phyloP scores from a whole-genome alignment of 2,888 invertebrate species.

The Meandrusa payeni region DNA sequence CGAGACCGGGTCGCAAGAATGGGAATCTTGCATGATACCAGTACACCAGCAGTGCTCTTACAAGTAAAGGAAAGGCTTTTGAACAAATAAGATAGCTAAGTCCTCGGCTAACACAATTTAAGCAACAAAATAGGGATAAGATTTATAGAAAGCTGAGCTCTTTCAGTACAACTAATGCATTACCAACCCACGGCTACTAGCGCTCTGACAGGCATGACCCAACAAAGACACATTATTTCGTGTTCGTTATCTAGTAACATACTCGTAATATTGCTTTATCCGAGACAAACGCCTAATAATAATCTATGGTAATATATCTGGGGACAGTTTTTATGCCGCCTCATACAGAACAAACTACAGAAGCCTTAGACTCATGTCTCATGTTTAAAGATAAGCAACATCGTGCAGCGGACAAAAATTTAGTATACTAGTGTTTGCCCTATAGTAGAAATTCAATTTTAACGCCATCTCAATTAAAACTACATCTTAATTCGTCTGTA shows the following conservation, averaged over 20 bases:
- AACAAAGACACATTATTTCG: not conserved
- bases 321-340: no score
- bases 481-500: no score
- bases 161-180: not conserved
- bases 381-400: no score
- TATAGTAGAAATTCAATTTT: no score
- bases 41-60: constrained; percentile 98
- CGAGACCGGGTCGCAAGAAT: constrained; percentile 99
- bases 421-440: no score
- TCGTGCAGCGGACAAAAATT: no score
- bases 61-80: not conserved
- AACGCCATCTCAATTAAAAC: no score
- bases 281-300: not conserved
- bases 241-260: constrained; percentile 7
- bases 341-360: no score
- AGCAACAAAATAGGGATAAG: no score
- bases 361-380: no score
- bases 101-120: no score
- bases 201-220: constrained; percentile 1
- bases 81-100: not conserved
- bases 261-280: not conserved
- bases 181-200: constrained; percentile 10
- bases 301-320: no score
- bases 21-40: constrained; percentile 99
- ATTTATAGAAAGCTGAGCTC: not conserved